These are phyloP conservation scores for Rousettus madagascariensis DNA, from an alignment of 2,797 vertebrate genomes.

Conservation along the genomic window DNA sequence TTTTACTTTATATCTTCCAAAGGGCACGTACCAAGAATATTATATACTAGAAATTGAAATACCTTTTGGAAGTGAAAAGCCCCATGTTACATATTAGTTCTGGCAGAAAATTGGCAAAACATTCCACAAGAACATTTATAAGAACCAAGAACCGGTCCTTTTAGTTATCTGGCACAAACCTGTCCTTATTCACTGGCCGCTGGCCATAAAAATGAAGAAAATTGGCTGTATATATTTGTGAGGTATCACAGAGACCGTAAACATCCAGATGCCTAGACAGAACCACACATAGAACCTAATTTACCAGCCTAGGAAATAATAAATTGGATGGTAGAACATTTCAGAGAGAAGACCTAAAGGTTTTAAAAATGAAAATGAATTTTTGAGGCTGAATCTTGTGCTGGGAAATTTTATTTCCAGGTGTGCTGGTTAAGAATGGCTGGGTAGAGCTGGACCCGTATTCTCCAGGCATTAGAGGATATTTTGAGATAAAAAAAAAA, in stretches of 20 bases:
- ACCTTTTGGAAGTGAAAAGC: neutral
- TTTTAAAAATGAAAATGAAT: neutral
- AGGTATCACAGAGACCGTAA: neutral
- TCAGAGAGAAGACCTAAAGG: neutral
- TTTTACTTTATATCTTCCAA: constrained; percentile 7
- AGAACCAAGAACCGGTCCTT: neutral
- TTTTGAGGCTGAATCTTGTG: neutral
- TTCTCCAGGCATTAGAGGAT: neutral
- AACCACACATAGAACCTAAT: neutral
- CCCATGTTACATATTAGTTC: neutral
- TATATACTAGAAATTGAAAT: neutral
- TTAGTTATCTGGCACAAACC: neutral
- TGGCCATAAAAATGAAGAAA: neutral
- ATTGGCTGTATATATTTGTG: neutral
- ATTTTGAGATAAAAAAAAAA: constrained; percentile 6
- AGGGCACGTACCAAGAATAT: neutral
- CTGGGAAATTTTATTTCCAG: neutral
- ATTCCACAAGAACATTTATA: neutral
- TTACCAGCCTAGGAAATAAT: neutral
- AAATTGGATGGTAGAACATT: neutral
- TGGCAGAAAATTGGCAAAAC: neutral
- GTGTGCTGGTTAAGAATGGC: neutral
- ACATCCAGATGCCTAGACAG: neutral
- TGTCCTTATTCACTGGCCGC: too few species aligned
- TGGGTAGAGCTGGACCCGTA: neutral